Percentiles rank a stretch among this genome's conserved stretches.
Evolutionary conservation across 2,113 vertebrate genomes (phyloP).

Genomic region (Collichthys lucidus): DNA sequence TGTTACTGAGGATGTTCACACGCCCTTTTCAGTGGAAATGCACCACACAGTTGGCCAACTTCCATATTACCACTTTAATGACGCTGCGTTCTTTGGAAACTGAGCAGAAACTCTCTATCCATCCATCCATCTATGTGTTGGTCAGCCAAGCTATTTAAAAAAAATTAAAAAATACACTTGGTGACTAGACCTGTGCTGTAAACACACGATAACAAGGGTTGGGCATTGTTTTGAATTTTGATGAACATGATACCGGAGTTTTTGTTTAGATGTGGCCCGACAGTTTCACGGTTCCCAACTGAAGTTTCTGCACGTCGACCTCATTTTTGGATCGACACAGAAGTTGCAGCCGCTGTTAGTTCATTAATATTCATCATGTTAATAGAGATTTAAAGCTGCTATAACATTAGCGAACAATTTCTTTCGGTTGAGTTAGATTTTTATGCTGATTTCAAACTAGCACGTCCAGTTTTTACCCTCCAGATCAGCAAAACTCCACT

Average conservation of each 20-base stretch:
- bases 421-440: too few relatives aligned
- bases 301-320: background rate
- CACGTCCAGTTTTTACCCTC: too few relatives aligned
- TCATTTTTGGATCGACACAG: background rate
- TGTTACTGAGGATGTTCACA: background rate
- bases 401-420: too few relatives aligned
- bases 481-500: too few relatives aligned
- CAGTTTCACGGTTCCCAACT: background rate
- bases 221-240: background rate
- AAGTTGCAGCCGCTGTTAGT: background rate
- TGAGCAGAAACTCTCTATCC: background rate
- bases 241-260: background rate
- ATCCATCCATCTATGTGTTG: background rate
- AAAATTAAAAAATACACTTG: background rate
- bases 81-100: background rate
- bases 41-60: background rate
- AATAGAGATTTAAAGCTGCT: background rate
- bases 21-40: slow-evolving; percentile 23
- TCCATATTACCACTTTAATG: background rate
- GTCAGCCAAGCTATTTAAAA: background rate
- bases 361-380: background rate
- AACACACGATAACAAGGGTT: background rate
- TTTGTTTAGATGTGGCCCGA: background rate
- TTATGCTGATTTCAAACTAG: too few relatives aligned
- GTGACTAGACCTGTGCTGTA: background rate